phyloP scores from a whole-genome alignment of 2,113 vertebrate genomes.

The Protomyctophum bolini region DNA sequence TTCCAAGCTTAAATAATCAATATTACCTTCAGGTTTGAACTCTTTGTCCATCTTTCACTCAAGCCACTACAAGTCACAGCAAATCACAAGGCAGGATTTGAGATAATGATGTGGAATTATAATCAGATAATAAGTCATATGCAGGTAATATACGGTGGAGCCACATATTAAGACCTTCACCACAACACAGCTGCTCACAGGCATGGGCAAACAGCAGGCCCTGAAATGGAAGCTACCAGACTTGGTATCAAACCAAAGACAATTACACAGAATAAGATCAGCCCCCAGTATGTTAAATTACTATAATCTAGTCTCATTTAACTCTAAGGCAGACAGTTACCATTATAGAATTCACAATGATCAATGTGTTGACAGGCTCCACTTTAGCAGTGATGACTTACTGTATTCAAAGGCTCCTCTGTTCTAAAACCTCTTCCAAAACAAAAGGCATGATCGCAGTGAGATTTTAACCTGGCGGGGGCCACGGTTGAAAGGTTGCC shows the following conservation, averaged over 20 bases:
- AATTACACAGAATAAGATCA: slow-evolving; percentile 31
- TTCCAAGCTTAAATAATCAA: no score
- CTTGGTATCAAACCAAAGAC: slow-evolving; percentile 18
- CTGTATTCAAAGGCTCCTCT: slow-evolving; percentile 38
- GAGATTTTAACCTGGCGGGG: neutral
- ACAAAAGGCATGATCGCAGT: slow-evolving; percentile 4
- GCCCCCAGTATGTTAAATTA: slow-evolving; percentile 33
- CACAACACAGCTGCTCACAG: slow-evolving; percentile 67
- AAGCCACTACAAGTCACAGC: neutral
- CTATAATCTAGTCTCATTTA: slow-evolving; percentile 62
- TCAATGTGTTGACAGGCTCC: slow-evolving; percentile 47
- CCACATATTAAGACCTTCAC: slow-evolving; percentile 43
- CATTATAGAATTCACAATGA: slow-evolving; percentile 8
- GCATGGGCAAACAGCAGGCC: neutral
- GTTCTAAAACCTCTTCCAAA: slow-evolving; percentile 21
- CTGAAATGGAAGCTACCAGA: neutral
- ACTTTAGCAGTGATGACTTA: slow-evolving; percentile 41
- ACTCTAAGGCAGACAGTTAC: slow-evolving; percentile 25
- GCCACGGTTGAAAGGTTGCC: neutral
- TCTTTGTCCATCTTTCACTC: no score
- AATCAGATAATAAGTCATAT: slow-evolving; percentile 25
- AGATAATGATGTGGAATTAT: neutral
- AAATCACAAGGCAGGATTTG: slow-evolving; percentile 24
- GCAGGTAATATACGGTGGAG: neutral
- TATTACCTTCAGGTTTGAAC: no score